phyloP scores from a whole-genome alignment of 2,797 vertebrate species.

The Champsocephalus gunnari region DNA sequence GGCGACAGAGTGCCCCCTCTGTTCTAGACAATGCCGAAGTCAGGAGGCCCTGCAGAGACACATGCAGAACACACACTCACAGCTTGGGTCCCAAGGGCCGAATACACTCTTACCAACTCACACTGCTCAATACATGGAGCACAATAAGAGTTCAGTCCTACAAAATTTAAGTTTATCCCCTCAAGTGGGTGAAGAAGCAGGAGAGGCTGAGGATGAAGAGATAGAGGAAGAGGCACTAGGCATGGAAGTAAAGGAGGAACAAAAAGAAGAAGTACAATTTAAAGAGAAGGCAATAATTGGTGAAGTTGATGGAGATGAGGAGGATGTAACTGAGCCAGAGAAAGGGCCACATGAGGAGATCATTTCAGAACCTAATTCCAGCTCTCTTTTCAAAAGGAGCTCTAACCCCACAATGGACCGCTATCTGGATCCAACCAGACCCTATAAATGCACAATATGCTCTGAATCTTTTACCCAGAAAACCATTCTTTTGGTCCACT shows the following conservation, averaged over 20 bases:
- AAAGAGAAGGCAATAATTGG: slow-evolving; percentile 80
- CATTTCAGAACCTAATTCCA: slow-evolving; percentile 88
- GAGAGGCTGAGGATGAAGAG: slow-evolving; percentile 77
- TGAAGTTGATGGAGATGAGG: slow-evolving; percentile 88
- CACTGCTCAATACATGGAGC: slow-evolving; percentile 64
- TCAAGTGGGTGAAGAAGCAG: slow-evolving; percentile 77
- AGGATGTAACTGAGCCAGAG: slow-evolving; percentile 90
- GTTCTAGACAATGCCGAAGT: slow-evolving; percentile 97
- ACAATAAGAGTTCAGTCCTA: slow-evolving; percentile 66
- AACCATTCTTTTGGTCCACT: slow-evolving; percentile 98
- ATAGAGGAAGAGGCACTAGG: slow-evolving; percentile 64
- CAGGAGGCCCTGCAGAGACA: slow-evolving; percentile 98
- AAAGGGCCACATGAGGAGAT: slow-evolving; percentile 89
- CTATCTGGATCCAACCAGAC: slow-evolving; percentile 96
- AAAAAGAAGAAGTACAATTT: slow-evolving; percentile 86
- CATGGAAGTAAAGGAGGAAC: slow-evolving; percentile 74
- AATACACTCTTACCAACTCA: slow-evolving; percentile 59
- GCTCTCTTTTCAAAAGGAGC: slow-evolving; percentile 89
- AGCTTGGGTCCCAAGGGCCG: slow-evolving; percentile 89
- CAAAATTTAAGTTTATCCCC: slow-evolving; percentile 77
- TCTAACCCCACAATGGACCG: slow-evolving; percentile 98
- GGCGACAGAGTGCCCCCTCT: slow-evolving; percentile 98
- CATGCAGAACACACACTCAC: slow-evolving; percentile 95
- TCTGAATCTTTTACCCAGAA: slow-evolving; percentile 99
- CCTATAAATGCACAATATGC: slow-evolving; percentile 98